Conservation (phyloP, 2,797 vertebrate genomes). For the Parotocinclus haroldoi region DNA sequence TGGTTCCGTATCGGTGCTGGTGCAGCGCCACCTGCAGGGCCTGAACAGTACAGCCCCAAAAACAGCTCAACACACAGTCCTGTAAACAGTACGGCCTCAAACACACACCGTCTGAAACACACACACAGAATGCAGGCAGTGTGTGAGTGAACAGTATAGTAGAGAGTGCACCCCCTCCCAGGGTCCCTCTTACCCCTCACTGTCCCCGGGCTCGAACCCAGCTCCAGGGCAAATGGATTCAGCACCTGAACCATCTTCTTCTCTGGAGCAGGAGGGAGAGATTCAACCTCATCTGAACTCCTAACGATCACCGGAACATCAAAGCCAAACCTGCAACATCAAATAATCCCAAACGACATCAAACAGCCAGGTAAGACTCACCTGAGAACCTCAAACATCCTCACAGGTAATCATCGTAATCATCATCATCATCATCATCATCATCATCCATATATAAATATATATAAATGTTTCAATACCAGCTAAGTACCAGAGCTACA, state of each 20-base stretch:
- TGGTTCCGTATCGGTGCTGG: constrained; percentile 69
- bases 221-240: constrained; percentile 87
- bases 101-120: constrained; percentile 70
- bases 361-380: too few species aligned
- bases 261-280: constrained; percentile 72
- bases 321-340: constrained; percentile 81
- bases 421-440: too few species aligned
- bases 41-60: constrained; percentile 88
- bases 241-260: constrained; percentile 90
- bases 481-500: constrained; percentile 85
- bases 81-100: constrained; percentile 81
- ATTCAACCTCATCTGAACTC: constrained; percentile 83
- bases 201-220: constrained; percentile 66
- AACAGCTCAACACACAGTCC: constrained; percentile 83
- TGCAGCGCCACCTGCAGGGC: constrained; percentile 79
- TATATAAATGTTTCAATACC: constrained; percentile 64
- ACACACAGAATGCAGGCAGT: background rate
- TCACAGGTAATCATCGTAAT: too few species aligned
- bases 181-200: constrained; percentile 72
- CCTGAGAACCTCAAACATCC: too few species aligned
- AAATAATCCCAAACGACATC: constrained; percentile 68
- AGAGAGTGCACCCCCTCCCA: background rate
- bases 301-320: constrained; percentile 90
- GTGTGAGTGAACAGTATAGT: background rate
- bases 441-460: too few species aligned